Evolutionary conservation across 2,888 invertebrate genomes (phyloP).

Genomic region (Archips crataeganus): DNA sequence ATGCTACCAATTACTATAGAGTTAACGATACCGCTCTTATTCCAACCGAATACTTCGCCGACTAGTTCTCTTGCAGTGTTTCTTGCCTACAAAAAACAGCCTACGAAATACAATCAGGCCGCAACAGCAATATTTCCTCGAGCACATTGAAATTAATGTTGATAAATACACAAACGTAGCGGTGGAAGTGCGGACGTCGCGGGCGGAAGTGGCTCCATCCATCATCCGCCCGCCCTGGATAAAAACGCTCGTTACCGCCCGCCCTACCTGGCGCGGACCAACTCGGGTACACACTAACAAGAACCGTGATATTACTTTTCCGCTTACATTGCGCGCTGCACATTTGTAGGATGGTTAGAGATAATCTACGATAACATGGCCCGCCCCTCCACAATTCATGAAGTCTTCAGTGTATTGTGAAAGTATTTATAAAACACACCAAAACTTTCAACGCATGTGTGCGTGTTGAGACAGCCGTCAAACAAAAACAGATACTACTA

Average conservation of each 20-base stretch:
- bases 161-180: conserved; percentile 80
- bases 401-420: too few relatives aligned
- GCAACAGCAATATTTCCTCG: conserved; percentile 68
- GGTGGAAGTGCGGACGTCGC: conserved; percentile 76
- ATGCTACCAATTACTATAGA: conserved; percentile 13
- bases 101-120: conserved; percentile 48
- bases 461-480: too few relatives aligned
- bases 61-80: conserved; percentile 32
- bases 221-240: conserved; percentile 84
- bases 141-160: conserved; percentile 81
- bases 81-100: conserved; percentile 35
- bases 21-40: conserved; percentile 22
- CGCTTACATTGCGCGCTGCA: conserved; percentile 27
- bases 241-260: conserved; percentile 84
- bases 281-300: conserved; percentile 27
- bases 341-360: not conserved
- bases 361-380: too few relatives aligned
- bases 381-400: too few relatives aligned
- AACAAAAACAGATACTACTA: too few relatives aligned
- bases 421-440: too few relatives aligned
- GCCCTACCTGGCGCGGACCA: conserved; percentile 46
- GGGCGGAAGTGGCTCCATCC: conserved; percentile 81
- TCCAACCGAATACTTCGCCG: conserved; percentile 22
- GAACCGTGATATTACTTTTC: conserved; percentile 19
- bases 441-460: too few relatives aligned